Evolutionary conservation across 2,797 vertebrate species (phyloP), one percentile per base, ranked within the genome.

Genomic region (Novumbra hubbsi): DNA sequence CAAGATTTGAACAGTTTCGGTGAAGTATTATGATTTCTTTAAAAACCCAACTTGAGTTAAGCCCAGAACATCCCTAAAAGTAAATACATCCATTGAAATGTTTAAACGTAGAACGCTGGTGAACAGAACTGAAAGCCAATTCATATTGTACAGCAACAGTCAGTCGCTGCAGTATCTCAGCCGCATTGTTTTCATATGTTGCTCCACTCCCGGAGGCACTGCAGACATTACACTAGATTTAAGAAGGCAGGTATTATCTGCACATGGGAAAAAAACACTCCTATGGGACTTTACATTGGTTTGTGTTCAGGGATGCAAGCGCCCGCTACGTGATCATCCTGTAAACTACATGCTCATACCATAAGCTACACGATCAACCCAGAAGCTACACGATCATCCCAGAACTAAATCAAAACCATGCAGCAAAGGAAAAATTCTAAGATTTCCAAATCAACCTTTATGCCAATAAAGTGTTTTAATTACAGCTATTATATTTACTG

Each of bases 1-100:
- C 48, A 21, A 28, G 45, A 27, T 9, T 63, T 34, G 64, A 17
- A 1, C 9, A n/a, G 65, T 17, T 68, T 67, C 16, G n/a, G 21
- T 17, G 12, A 71, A n/a, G n/a, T n/a, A n/a, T n/a, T n/a, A n/a
- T n/a, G n/a, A 75, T 68, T 60, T 60, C 19, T 19, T 60, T 24
- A 24, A 12, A 12, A 60, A 57, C n/a, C n/a, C n/a, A n/a, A n/a
- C n/a, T n/a, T n/a, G n/a, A n/a, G n/a, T 12, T 24, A 60, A 60
- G 55, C 55, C 21, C 21, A 9, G 55, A 57, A 57, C 55, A 12
- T 11, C n/a, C 55, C 24, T 24, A 4, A 45, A 57, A 24, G 55
- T 5, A 57, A 57, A 57, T 14, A 12, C 21, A 24, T 60, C 55
- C 5, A 60, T 0, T 60, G 55, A 27, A 21, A 60, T 27, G 7